phyloP scores from a whole-genome alignment of 2,888 invertebrate genomes.

The Drosophila rellima region DNA sequence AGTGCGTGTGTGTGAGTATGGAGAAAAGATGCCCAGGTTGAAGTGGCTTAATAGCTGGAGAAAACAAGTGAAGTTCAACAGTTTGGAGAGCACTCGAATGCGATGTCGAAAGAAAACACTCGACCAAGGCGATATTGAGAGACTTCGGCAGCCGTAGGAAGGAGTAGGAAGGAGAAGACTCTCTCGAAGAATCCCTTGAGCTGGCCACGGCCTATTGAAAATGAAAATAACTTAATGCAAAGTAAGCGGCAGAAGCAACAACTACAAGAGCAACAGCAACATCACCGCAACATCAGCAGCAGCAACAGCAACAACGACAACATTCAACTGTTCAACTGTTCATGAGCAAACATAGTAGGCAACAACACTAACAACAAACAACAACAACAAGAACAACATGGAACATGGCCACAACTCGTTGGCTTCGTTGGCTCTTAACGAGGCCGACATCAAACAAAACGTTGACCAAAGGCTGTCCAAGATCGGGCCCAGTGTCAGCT shows the following conservation, averaged over 20 bases:
- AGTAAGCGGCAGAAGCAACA: constrained; percentile 68
- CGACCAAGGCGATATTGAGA: constrained; percentile 34
- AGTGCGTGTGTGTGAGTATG: not conserved
- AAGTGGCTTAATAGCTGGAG: constrained; percentile 82
- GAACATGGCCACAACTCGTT: constrained; percentile 76
- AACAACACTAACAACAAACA: constrained; percentile 45
- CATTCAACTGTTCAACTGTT: constrained; percentile 58
- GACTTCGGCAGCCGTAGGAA: not conserved
- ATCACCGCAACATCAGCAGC: constrained; percentile 18
- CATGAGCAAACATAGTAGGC: constrained; percentile 71
- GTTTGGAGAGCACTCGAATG: constrained; percentile 77
- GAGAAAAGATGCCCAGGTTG: constrained; percentile 47
- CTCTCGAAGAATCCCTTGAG: constrained; percentile 34
- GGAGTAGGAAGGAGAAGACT: constrained; percentile 24
- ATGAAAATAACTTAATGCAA: constrained; percentile 81
- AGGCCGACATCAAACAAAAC: constrained; percentile 83
- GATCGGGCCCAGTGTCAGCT: constrained; percentile 53
- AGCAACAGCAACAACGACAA: constrained; percentile 32
- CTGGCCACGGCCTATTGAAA: constrained; percentile 78
- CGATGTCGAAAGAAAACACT: constrained; percentile 75
- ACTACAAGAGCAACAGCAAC: constrained; percentile 40
- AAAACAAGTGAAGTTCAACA: constrained; percentile 82
- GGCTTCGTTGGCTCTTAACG: constrained; percentile 84
- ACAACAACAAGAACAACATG: constrained; percentile 52
- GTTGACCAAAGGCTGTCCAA: constrained; percentile 65